Evolutionary conservation across 2,888 invertebrate genomes (phyloP).

Genomic region (Zeuzera pyrina): DNA sequence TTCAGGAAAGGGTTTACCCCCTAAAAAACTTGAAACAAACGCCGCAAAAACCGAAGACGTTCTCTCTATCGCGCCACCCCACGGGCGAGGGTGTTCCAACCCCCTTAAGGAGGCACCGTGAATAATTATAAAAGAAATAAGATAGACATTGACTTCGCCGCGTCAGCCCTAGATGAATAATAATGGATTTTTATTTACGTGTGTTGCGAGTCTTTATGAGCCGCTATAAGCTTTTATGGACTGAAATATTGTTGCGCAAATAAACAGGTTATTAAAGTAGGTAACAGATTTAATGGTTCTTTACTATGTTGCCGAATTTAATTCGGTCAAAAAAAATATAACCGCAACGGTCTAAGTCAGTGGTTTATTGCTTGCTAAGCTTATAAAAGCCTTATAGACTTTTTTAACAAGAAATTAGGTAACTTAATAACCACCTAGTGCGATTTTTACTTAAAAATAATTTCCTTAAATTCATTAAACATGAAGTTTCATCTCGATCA

Average conservation of each 20-base stretch:
- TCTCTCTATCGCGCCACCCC: slow-evolving; percentile 45
- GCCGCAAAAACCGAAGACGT: slow-evolving; percentile 73
- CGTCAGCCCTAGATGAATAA: slow-evolving; percentile 68
- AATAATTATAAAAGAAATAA: slow-evolving; percentile 74
- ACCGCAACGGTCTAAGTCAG: no score
- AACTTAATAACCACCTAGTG: no score
- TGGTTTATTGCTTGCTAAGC: no score
- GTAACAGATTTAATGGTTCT: slow-evolving; percentile 15
- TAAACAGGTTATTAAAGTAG: slow-evolving; percentile 40
- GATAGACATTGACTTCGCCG: slow-evolving; percentile 70
- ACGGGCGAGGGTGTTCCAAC: slow-evolving; percentile 25
- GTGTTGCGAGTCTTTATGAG: slow-evolving; percentile 48
- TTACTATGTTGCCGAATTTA: slow-evolving; percentile 2
- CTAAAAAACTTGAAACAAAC: slow-evolving; percentile 73
- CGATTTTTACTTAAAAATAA: no score
- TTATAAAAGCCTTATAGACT: no score
- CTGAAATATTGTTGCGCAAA: slow-evolving; percentile 39
- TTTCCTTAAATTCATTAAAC: no score
- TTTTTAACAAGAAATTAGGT: no score
- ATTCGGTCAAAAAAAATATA: no score
- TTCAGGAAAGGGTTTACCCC: slow-evolving; percentile 73
- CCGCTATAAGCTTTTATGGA: slow-evolving; percentile 39
- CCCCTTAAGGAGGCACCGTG: slow-evolving; percentile 51
- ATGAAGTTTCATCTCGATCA: no score
- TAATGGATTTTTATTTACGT: slow-evolving; percentile 67